phyloP scores from a whole-genome alignment of 2,113 vertebrate species.

The Nibea albiflora region DNA sequence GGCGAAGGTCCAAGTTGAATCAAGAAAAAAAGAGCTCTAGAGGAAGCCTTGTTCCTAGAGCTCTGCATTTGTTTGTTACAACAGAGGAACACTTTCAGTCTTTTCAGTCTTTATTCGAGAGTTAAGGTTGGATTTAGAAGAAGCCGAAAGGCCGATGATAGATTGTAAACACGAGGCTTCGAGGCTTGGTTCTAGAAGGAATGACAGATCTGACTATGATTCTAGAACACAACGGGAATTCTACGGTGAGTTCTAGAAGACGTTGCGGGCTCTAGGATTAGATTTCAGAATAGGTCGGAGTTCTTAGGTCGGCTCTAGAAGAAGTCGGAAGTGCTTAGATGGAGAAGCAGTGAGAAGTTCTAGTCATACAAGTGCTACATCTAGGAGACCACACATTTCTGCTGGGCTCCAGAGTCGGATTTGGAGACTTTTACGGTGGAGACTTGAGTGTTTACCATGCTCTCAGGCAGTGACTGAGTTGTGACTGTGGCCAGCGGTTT shows the following conservation, averaged over 20 bases:
- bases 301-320: background rate
- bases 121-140: background rate
- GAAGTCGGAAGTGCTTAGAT: conserved; percentile 3
- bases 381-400: conserved; percentile 83
- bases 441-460: conserved; percentile 79
- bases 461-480: conserved; percentile 66
- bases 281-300: background rate
- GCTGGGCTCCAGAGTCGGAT: conserved; percentile 63
- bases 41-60: background rate
- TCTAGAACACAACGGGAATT: background rate
- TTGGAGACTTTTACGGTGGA: conserved; percentile 66
- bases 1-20: background rate
- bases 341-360: conserved; percentile 34
- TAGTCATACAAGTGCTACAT: conserved; percentile 26
- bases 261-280: background rate
- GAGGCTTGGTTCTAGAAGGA: background rate
- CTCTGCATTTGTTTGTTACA: too few relatives aligned
- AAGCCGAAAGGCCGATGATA: background rate
- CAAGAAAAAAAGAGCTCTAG: background rate
- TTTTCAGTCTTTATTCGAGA: too few relatives aligned
- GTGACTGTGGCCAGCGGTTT: conserved; percentile 56
- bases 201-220: too few relatives aligned
- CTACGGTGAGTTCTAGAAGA: background rate
- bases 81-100: too few relatives aligned
- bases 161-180: background rate